A percentile compares a stretch with the other conserved stretches of the same genome.
These are phyloP conservation scores for Lethocerus indicus DNA, from an alignment of 1,140 invertebrate genomes.

Conservation along the genomic window DNA sequence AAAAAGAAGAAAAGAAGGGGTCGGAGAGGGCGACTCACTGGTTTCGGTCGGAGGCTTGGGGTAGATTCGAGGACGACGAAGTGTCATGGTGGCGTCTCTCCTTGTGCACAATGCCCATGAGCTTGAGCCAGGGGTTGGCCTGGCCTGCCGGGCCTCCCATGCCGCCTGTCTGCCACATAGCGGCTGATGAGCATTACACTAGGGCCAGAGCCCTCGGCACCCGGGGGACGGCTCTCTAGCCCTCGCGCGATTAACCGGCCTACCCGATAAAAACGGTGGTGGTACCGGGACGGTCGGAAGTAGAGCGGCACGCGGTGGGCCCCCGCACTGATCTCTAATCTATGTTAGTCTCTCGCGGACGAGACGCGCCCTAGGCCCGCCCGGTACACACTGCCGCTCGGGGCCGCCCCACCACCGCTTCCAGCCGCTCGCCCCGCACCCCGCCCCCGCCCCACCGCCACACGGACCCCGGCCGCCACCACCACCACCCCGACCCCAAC, in stretches of 20 bases:
- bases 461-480: neutral
- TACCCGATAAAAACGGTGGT: neutral
- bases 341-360: too few species aligned
- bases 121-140: conserved; percentile 66
- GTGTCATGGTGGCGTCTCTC: conserved; percentile 30
- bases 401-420: neutral
- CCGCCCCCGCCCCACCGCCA: neutral
- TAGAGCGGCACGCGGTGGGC: neutral
- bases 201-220: too few species aligned
- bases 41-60: conserved; percentile 15
- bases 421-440: neutral
- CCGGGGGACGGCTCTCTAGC: neutral
- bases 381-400: neutral
- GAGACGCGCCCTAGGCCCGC: neutral
- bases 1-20: too few species aligned
- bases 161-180: conserved; percentile 62
- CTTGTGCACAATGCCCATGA: conserved; percentile 66
- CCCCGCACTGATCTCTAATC: too few species aligned
- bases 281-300: neutral
- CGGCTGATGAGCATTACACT: conserved; percentile 14
- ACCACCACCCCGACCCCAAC: neutral
- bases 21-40: too few species aligned
- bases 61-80: conserved; percentile 6
- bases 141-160: conserved; percentile 54
- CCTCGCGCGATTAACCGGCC: neutral